Percentiles rank a stretch among this genome's conserved stretches.
Evolutionary conservation across 2,888 invertebrate genomes (phyloP).

Genomic region (Hydroisotoma schaefferi): DNA sequence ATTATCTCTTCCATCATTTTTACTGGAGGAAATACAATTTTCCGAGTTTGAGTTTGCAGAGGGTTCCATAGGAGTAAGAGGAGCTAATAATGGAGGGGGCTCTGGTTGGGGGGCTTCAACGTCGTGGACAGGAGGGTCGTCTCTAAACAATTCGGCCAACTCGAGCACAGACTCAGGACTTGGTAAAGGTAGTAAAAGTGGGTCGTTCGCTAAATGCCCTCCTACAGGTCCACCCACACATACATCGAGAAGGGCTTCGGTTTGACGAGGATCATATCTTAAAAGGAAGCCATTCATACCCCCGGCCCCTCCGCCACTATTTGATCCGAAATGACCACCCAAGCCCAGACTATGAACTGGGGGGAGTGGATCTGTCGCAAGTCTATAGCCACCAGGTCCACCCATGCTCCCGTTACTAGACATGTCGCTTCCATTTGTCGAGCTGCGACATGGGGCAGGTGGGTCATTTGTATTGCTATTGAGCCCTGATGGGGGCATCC

Average conservation of each 20-base stretch:
- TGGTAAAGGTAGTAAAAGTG: conserved; percentile 46
- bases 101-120: conserved; percentile 49
- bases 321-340: conserved; percentile 57
- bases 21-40: conserved; percentile 54
- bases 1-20: conserved; percentile 36
- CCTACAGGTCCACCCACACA: conserved; percentile 55
- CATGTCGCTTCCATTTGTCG: conserved; percentile 52
- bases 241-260: conserved; percentile 47
- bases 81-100: conserved; percentile 54
- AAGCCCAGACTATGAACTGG: conserved; percentile 55
- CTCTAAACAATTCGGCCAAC: conserved; percentile 47
- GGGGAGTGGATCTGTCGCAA: conserved; percentile 48
- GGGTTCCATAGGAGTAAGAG: conserved; percentile 58
- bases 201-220: conserved; percentile 57
- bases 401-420: conserved; percentile 35
- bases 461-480: conserved; percentile 66
- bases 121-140: conserved; percentile 47
- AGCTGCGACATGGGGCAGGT: conserved; percentile 47
- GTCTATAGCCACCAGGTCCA: conserved; percentile 43
- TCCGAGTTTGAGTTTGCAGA: conserved; percentile 71
- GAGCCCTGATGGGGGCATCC: conserved; percentile 50
- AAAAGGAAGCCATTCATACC: conserved; percentile 59
- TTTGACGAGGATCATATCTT: conserved; percentile 48
- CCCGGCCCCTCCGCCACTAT: conserved; percentile 57
- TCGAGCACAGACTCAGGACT: conserved; percentile 48